These are phyloP conservation scores for Antechinus flavipes DNA, from an alignment of 2,113 vertebrate genomes.

Conservation along the genomic window DNA sequence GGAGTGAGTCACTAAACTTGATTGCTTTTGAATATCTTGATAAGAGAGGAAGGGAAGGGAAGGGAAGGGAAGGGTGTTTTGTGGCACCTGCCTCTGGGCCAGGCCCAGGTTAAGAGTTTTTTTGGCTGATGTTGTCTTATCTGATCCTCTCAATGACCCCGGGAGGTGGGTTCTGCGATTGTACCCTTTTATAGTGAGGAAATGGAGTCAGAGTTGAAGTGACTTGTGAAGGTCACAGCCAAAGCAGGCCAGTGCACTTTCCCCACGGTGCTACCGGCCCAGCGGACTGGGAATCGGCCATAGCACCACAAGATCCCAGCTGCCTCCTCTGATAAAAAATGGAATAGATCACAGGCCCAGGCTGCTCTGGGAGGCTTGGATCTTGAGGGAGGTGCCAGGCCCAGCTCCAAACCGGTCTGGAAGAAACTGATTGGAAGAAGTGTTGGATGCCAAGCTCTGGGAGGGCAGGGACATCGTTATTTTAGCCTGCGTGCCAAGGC, in stretches of 20 bases:
- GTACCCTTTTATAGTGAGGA: not conserved
- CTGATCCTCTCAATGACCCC: not conserved
- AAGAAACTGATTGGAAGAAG: not conserved
- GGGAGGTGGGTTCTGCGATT: not conserved
- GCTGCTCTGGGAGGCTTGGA: not conserved
- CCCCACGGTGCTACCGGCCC: no score
- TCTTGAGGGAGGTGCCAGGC: not conserved
- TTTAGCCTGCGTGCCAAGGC: not conserved
- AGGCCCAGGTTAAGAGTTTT: not conserved
- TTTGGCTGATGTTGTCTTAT: not conserved
- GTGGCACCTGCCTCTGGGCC: not conserved
- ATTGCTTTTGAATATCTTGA: not conserved
- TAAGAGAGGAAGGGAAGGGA: not conserved
- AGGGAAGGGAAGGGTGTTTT: not conserved
- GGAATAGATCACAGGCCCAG: no score
- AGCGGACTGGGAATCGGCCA: no score
- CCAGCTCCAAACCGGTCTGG: no score
- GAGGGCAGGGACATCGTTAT: not conserved
- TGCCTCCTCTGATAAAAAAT: not conserved
- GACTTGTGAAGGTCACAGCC: not conserved
- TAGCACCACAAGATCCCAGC: not conserved
- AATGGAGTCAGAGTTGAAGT: not conserved
- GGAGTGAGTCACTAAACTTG: conserved; percentile 85
- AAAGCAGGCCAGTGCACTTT: not conserved
- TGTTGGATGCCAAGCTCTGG: not conserved